These are phyloP conservation scores for Saturnia japonica DNA, from an alignment of 2,888 invertebrate genomes.

Conservation along the genomic window DNA sequence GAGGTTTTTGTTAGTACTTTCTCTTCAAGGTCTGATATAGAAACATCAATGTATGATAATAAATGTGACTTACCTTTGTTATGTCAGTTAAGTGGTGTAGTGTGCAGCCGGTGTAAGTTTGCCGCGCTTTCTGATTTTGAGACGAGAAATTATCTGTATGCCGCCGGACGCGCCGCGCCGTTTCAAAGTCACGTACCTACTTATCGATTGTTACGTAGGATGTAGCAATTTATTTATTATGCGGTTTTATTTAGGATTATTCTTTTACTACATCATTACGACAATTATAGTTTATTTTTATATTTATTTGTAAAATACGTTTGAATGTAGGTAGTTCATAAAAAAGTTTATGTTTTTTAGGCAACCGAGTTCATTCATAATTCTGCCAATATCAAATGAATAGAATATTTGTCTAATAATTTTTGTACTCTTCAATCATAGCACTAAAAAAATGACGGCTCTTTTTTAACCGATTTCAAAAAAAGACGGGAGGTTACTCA, in stretches of 20 bases:
- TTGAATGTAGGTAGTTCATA: slow-evolving; percentile 1
- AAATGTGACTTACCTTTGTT: slow-evolving; percentile 24
- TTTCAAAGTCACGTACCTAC: slow-evolving; percentile 73
- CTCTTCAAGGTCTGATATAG: slow-evolving; percentile 25
- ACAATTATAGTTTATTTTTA: slow-evolving; percentile 18
- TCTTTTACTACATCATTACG: slow-evolving; percentile 40
- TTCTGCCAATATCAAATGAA: too few relatives aligned
- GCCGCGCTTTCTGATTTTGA: slow-evolving; percentile 80
- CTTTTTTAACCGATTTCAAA: too few relatives aligned
- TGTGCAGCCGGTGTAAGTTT: slow-evolving; percentile 49
- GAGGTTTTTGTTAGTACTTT: slow-evolving; percentile 33
- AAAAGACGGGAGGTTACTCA: too few relatives aligned
- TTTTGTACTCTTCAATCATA: too few relatives aligned
- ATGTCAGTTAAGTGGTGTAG: slow-evolving; percentile 30
- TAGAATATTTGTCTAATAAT: too few relatives aligned
- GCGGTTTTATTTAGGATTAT: slow-evolving; percentile 48
- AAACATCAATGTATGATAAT: slow-evolving; percentile 42
- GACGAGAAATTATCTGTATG: slow-evolving; percentile 62
- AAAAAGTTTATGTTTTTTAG: too few relatives aligned
- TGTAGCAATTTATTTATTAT: slow-evolving; percentile 54
- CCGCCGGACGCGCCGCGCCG: too few relatives aligned
- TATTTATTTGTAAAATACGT: neutral
- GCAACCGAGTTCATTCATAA: too few relatives aligned
- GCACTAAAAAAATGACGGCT: too few relatives aligned
- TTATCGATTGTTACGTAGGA: slow-evolving; percentile 70